These are phyloP conservation scores for Oryzias javanicus DNA, from an alignment of 2,113 vertebrate species.

Conservation along the genomic window DNA sequence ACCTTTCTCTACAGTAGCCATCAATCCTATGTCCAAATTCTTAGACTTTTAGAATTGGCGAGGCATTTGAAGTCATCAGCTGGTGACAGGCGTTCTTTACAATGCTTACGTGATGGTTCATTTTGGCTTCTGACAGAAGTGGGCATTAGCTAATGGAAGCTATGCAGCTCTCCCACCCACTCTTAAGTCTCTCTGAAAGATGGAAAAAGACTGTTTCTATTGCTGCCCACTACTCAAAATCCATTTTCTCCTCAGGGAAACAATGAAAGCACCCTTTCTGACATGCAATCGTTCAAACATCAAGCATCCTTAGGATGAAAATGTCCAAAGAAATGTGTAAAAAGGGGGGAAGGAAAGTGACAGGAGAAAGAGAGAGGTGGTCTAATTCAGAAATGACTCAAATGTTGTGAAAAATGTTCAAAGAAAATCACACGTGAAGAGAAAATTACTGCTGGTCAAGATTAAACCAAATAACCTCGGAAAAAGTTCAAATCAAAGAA, in stretches of 20 bases:
- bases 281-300: conserved; percentile 54
- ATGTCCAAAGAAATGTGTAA: conserved; percentile 55
- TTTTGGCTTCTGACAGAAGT: conserved; percentile 67
- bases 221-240: conserved; percentile 69
- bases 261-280: conserved; percentile 72
- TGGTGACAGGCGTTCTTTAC: conserved; percentile 28
- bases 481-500: conserved; percentile 73
- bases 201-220: conserved; percentile 53
- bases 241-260: conserved; percentile 70
- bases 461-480: conserved; percentile 52
- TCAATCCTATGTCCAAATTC: conserved; percentile 23
- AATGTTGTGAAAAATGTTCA: conserved; percentile 83
- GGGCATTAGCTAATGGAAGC: conserved; percentile 82
- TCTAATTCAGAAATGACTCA: conserved; percentile 79
- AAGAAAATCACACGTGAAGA: conserved; percentile 73
- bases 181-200: conserved; percentile 56
- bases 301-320: conserved; percentile 73
- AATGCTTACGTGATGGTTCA: conserved; percentile 47
- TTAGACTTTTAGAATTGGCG: conserved; percentile 10
- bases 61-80: conserved; percentile 20
- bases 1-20: not conserved
- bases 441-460: conserved; percentile 75
- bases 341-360: conserved; percentile 47
- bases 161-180: conserved; percentile 52
- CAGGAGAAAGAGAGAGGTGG: conserved; percentile 37